A percentile compares a stretch with the other conserved stretches of the same genome.
Conservation (phyloP, 2,113 vertebrate species). For the Castor canadensis region DNA sequence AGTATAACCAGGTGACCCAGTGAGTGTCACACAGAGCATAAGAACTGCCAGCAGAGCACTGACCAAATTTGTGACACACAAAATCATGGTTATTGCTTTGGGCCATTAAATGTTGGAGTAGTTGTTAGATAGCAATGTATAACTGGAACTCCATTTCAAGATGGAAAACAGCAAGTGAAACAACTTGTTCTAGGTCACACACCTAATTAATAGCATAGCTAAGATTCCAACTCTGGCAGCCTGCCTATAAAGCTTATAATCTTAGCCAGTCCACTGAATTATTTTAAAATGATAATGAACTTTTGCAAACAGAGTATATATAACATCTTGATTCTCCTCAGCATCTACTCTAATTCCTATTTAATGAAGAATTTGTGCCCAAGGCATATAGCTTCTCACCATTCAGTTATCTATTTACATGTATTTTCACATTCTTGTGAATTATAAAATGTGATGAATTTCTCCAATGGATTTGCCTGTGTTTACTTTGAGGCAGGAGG, state of each 20-base stretch:
- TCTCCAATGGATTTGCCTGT: slow-evolving; percentile 24
- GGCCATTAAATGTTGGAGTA: not conserved
- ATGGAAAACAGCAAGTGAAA: not conserved
- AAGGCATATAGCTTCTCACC: not conserved
- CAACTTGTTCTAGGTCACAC: not conserved
- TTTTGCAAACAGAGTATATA: slow-evolving; percentile 13
- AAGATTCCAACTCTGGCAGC: not conserved
- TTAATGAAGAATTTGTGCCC: slow-evolving; percentile 64
- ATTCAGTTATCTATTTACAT: slow-evolving; percentile 19
- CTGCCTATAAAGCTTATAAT: slow-evolving; percentile 46
- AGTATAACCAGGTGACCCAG: not conserved
- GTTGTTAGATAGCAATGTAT: not conserved
- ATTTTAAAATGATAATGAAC: slow-evolving; percentile 67
- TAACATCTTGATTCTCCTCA: slow-evolving; percentile 55
- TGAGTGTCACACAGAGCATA: not conserved
- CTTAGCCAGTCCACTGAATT: slow-evolving; percentile 46
- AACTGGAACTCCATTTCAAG: not conserved
- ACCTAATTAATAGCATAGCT: slow-evolving; percentile 25
- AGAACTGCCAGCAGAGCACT: not conserved
- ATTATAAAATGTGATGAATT: slow-evolving; percentile 63
- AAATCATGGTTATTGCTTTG: not conserved
- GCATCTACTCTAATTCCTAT: slow-evolving; percentile 53
- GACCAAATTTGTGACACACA: not conserved
- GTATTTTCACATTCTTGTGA: slow-evolving; percentile 46
- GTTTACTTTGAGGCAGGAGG: slow-evolving; percentile 48